These are phyloP conservation scores for Caerostris extrusa DNA, from an alignment of 1,140 invertebrate species.

Conservation along the genomic window DNA sequence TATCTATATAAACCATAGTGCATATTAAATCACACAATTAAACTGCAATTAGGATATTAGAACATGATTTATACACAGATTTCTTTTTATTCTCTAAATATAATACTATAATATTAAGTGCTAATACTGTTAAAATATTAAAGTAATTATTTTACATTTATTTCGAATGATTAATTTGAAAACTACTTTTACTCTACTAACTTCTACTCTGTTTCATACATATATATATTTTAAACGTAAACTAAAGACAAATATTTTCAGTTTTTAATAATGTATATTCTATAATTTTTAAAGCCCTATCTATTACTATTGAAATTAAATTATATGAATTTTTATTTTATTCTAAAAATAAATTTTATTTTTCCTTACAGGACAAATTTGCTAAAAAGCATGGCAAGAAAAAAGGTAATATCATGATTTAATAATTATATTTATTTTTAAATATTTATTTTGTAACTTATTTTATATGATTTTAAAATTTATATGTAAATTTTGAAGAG, in stretches of 20 bases:
- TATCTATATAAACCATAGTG: no score
- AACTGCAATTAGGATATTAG: no score
- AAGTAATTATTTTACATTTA: no score
- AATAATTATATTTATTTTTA: not conserved
- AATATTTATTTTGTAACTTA: not conserved
- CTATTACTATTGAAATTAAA: not conserved
- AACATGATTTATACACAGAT: no score
- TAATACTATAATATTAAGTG: no score
- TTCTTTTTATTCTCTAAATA: no score
- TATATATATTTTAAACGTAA: no score
- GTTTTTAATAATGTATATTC: not conserved
- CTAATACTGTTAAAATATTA: no score
- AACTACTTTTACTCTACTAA: not conserved
- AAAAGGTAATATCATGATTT: not conserved
- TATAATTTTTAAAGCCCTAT: no score
- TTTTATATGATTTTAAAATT: not conserved
- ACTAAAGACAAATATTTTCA: not conserved
- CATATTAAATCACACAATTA: no score
- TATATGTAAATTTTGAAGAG: not conserved
- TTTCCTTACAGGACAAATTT: not conserved
- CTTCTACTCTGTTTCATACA: not conserved
- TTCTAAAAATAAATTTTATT: not conserved
- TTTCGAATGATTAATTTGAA: no score
- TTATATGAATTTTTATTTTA: not conserved
- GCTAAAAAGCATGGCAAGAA: conserved; percentile 9